phyloP scores from a whole-genome alignment of 2,113 vertebrate genomes.

The Gymnogyps californianus region DNA sequence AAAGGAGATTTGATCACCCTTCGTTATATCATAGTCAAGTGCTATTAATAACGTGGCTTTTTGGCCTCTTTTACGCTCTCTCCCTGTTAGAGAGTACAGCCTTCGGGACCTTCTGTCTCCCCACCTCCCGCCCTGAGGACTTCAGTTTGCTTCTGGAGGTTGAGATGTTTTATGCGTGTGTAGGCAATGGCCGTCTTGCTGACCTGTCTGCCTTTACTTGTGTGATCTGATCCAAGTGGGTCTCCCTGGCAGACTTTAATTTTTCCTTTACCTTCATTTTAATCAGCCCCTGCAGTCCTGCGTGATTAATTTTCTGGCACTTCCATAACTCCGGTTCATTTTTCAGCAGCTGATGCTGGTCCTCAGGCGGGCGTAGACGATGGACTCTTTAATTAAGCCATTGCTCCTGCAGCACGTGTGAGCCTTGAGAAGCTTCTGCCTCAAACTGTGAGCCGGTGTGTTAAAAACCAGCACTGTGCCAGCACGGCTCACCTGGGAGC shows the following conservation, averaged over 20 bases:
- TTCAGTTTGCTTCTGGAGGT: not conserved
- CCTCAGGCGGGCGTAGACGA: not conserved
- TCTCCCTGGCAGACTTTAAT: not conserved
- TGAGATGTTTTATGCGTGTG: rapidly evolving
- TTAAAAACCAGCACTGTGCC: not conserved
- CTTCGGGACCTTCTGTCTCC: not conserved
- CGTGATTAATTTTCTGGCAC: not conserved
- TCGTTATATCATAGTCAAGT: rapidly evolving
- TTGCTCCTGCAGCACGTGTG: not conserved
- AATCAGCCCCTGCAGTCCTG: not conserved
- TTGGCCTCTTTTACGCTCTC: not conserved
- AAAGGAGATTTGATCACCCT: not conserved
- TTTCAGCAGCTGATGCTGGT: not conserved
- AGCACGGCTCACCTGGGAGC: rapidly evolving
- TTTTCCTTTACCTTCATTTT: not conserved
- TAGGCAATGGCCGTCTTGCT: rapidly evolving
- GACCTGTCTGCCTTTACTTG: not conserved
- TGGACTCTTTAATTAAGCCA: not conserved
- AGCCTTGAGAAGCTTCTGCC: not conserved
- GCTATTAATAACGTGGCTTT: rapidly evolving
- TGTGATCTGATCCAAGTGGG: not conserved
- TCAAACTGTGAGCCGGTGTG: rapidly evolving
- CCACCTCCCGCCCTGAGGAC: rapidly evolving
- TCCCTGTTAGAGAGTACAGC: not conserved
- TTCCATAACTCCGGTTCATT: rapidly evolving